Evolutionary conservation across 2,888 invertebrate species (phyloP), one percentile per base, ranked within the genome.

Genomic region (Agriopis aurantiaria): DNA sequence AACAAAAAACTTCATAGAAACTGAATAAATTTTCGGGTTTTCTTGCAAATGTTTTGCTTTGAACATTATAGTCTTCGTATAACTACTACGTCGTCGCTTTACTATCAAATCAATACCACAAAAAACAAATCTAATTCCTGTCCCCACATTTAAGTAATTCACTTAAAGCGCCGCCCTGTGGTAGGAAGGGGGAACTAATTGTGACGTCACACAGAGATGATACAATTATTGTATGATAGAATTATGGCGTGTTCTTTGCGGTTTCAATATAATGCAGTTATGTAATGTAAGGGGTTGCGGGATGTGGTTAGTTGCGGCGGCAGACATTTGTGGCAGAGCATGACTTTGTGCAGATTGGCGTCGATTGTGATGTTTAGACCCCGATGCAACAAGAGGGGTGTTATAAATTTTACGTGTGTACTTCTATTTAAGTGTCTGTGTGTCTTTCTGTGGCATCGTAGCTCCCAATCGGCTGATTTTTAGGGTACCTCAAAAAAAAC

Each of bases 191-290:
- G 75, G 78, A 75, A 84, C 85, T 85, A 87, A 87, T 85, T 86
- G 78, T 87, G 86, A 88, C 87, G 85, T 90, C 89, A 88, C 86
- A 90, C 85, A 88, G 85, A 80, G 80, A 78, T 69, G 90, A 90
- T 89, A 82, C 78, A 86, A 89, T 92, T 84, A 88, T 79, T 78
- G 84, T 80, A 81, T 91, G 87, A 91, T 91, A 84, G 81, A 89
- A 88, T 93, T 90, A 91, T 85, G 82, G 85, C 83, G 82, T 83
- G 81, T 84, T 82, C 87, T 87, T 88, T 85, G 89, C 79, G 86
- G 86, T 69, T 69, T 69, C 72, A 76, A 75, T 71, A 65, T 77
- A 74, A 73, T 69, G 63, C 68, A 67, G 70, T 73, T 72, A 63
- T 62, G 10, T 43, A 17, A 6, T 61, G 53, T 62, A 40, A n/a